Percentiles rank a stretch among this genome's conserved stretches.
phyloP scores from a whole-genome alignment of 2,888 invertebrate species.

The Erynnis tages region DNA sequence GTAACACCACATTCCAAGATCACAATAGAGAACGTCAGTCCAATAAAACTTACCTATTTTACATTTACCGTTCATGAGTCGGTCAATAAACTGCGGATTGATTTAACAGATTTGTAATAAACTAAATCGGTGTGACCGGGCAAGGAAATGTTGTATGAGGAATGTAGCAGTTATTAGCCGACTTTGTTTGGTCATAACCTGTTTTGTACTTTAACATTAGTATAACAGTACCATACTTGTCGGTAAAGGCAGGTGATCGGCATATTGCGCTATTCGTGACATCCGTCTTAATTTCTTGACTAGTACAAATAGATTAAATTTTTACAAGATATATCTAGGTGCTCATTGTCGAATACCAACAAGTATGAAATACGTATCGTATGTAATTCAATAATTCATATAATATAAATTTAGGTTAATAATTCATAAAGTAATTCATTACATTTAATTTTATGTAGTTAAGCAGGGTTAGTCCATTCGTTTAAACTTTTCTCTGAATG shows the following conservation, averaged over 20 bases:
- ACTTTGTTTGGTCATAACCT: conserved; percentile 41
- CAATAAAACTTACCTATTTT: conserved; percentile 15
- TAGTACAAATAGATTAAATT: too few relatives aligned
- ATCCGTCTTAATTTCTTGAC: too few relatives aligned
- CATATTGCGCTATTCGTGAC: background rate
- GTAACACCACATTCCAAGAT: conserved; percentile 14
- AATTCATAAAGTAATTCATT: too few relatives aligned
- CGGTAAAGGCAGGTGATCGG: conserved; percentile 11
- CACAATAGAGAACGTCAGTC: conserved; percentile 19
- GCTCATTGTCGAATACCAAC: too few relatives aligned
- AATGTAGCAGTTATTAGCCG: conserved; percentile 53
- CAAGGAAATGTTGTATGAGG: conserved; percentile 47
- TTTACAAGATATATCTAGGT: too few relatives aligned
- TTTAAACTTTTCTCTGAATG: too few relatives aligned
- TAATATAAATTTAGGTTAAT: too few relatives aligned
- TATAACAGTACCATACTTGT: conserved; percentile 28
- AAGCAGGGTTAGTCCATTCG: too few relatives aligned
- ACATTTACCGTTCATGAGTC: conserved; percentile 23
- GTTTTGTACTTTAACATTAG: conserved; percentile 32
- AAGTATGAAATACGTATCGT: too few relatives aligned
- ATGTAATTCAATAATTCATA: too few relatives aligned
- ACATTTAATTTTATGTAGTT: too few relatives aligned
- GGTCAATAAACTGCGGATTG: conserved; percentile 27
- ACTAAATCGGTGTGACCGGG: conserved; percentile 35
- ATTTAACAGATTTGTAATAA: conserved; percentile 27